A percentile compares a stretch with the other conserved stretches of the same genome.
phyloP scores from a whole-genome alignment of 1,140 invertebrate species.

The Saccostrea echinata region DNA sequence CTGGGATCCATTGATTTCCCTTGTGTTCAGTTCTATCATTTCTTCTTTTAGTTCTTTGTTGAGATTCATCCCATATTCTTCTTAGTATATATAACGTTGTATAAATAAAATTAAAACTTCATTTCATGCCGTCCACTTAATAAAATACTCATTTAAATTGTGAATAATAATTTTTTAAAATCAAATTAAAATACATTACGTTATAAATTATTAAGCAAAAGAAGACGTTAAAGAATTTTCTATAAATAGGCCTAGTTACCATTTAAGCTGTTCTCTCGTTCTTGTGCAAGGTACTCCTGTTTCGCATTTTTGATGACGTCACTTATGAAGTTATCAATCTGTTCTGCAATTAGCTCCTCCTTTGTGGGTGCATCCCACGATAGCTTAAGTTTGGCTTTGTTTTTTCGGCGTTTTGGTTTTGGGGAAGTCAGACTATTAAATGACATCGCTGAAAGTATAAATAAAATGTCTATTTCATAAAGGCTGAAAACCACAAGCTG shows the following conservation, averaged over 20 bases:
- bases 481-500: too few relatives aligned
- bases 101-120: too few relatives aligned
- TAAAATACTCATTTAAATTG: too few relatives aligned
- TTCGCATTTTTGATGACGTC: slow-evolving; percentile 3
- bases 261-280: neutral
- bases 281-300: slow-evolving; percentile 1
- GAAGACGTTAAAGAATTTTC: too few relatives aligned
- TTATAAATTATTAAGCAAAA: too few relatives aligned
- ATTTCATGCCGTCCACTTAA: too few relatives aligned
- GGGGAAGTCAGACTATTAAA: neutral
- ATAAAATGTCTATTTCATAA: too few relatives aligned
- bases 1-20: neutral
- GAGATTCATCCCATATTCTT: neutral
- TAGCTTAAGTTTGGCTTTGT: neutral
- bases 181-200: too few relatives aligned
- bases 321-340: slow-evolving; percentile 12
- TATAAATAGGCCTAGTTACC: neutral
- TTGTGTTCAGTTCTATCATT: neutral
- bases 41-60: neutral
- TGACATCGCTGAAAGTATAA: neutral
- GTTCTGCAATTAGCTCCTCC: neutral
- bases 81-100: neutral
- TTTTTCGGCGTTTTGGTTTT: neutral
- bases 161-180: too few relatives aligned
- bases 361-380: neutral